Conservation (phyloP, 2,888 invertebrate species). For the Acanthosepion lycidas region DNA sequence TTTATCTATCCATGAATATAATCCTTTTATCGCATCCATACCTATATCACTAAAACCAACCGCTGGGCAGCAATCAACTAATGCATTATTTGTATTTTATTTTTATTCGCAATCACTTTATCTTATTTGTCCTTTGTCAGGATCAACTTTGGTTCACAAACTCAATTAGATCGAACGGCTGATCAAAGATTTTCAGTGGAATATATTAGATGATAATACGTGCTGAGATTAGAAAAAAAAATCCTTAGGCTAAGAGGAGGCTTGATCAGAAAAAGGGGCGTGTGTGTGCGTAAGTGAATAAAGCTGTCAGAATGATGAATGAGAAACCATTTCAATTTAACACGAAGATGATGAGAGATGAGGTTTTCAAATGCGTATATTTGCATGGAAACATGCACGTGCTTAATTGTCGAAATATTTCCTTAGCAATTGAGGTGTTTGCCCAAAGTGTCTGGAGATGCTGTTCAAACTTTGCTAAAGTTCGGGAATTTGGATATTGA, state of each 20-base stretch:
- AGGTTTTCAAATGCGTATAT: too few relatives aligned
- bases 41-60: background rate
- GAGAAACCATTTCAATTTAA: background rate
- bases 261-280: background rate
- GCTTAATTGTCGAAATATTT: too few relatives aligned
- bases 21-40: background rate
- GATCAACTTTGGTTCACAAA: background rate
- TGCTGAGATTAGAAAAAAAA: background rate
- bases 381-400: too few relatives aligned
- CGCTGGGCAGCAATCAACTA: too few relatives aligned
- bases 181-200: background rate
- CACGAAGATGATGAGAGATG: background rate
- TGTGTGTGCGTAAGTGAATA: background rate
- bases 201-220: background rate
- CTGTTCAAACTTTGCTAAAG: too few relatives aligned
- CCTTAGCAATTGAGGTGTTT: too few relatives aligned
- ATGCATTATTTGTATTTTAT: too few relatives aligned
- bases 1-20: background rate
- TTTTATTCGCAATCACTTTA: background rate
- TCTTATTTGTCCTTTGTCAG: background rate
- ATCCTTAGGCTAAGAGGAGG: background rate
- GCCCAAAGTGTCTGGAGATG: too few relatives aligned
- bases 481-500: too few relatives aligned
- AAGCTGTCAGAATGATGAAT: background rate
- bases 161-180: background rate